Base-by-base conservation (phyloP, 2,888 invertebrate species). In the Tethea ocularis region DNA sequence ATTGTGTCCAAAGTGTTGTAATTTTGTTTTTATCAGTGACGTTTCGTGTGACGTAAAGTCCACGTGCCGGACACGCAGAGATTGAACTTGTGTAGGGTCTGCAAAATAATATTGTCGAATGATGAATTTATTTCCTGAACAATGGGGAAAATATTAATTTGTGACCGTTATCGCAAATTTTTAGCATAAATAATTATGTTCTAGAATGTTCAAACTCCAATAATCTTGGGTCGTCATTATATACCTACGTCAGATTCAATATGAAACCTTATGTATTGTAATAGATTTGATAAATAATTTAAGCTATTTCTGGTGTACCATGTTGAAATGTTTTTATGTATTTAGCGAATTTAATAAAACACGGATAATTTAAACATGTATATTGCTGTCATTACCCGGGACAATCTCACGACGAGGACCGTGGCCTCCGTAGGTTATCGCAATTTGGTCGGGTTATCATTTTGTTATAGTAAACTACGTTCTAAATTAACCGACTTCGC, bases 381-480 rank as follows among this genome's bases (percentile, higher is more conserved):
- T 38, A n/a, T 46, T 46, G 46, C 46, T 20, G 15, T 20, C 46
- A 2, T 1, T 46, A 46, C 46, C 17, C 17, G 46, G 10, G 20
- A 17, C 20, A 46, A 46, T 46, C 17, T 15, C 54, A 36, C 54
- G 20, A 6, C 24, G 11, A 54, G 36, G 20, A 54, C 33, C 54
- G 22, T 54, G 36, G 54, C 54, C 36, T 46, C 33, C 33, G 20
- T 26, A 54, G 33, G 54, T 54, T 54, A 54, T 54, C 53, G 7
- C 54, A 33, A 20, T 33, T 54, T 61, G 61, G 63, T 53, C 58
- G 58, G 72, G 74, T 78, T 76, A 76, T 76, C 72, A 29, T 23
- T 0, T 22, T 57, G 62, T 67, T 69, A 67, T 80, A 78, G 78
- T 80, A 79, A 74, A 77, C 72, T 76, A 75, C 64, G 61, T 57